Evolutionary conservation across 1,140 invertebrate genomes (phyloP), one percentile per base, ranked within the genome.

Genomic region (Drosophila arawakana): DNA sequence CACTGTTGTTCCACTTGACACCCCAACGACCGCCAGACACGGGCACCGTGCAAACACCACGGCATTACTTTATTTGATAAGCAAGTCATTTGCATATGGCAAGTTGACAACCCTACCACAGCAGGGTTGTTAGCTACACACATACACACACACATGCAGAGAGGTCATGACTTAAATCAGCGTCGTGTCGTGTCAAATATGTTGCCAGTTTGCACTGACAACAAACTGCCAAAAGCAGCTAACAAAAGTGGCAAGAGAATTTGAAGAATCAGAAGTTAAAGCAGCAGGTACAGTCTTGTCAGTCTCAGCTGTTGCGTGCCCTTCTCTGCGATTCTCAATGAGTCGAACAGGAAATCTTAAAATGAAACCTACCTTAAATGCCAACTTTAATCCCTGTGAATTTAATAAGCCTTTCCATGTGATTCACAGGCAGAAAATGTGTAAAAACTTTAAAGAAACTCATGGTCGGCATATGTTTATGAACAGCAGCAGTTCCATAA

Each of bases 61-160:
- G 60, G 21, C 34, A 58, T 63, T 80, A 82, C 72, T 89, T 88
- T 88, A 89, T 89, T 88, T 88, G 83, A 89, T 88, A 89, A 88
- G 83, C 84, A 83, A 83, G 84, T 80, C 77, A 88, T 88, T 88
- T 88, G 77, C 83, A 88, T 88, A 89, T 78, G 83, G 73, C 80
- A 89, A 69, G 67, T 61, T 82, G 76, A 81, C 70, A 78, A 47
- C 63, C 69, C 41, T 50, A 47, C 34, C 63, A 7, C 50, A 47
- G 18, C 44, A n/a, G n/a, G 25, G 8, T 47, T 54, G 50, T 34
- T 15, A 4, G 13, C 25, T 35, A 49, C 54, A 52, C 57, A 46
- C 11, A 34, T 13, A 21, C 25, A 30, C 9, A 9, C 8, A 15
- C 8, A 2, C 15, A n/a, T 18, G 52, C 9, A 10, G 44, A 58